These are phyloP conservation scores for Anticlea derivata DNA, from an alignment of 2,888 invertebrate species.

Conservation along the genomic window DNA sequence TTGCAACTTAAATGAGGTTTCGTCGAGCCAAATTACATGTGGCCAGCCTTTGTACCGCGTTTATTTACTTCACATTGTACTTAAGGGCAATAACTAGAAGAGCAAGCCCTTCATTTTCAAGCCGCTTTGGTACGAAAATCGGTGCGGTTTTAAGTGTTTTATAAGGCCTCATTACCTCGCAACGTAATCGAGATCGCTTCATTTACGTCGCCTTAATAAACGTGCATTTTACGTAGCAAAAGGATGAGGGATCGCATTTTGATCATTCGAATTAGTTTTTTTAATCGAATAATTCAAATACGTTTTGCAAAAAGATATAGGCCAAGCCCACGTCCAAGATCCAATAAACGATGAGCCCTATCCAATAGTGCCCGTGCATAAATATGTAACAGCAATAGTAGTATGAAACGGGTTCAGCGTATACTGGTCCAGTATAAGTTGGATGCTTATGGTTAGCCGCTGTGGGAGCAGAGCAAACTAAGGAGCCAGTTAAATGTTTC, in stretches of 20 bases:
- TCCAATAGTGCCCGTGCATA: slow-evolving; percentile 40
- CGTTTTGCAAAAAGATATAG: slow-evolving; percentile 38
- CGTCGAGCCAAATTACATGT: slow-evolving; percentile 78
- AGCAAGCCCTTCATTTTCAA: slow-evolving; percentile 69
- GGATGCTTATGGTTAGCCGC: slow-evolving; percentile 59
- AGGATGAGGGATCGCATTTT: slow-evolving; percentile 24
- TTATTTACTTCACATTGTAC: slow-evolving; percentile 82
- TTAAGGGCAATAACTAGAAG: slow-evolving; percentile 80
- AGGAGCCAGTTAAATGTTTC: slow-evolving; percentile 77
- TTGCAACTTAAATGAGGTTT: slow-evolving; percentile 76
- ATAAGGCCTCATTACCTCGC: slow-evolving; percentile 51
- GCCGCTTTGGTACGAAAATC: slow-evolving; percentile 65
- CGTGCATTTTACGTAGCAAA: slow-evolving; percentile 21
- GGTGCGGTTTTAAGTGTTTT: slow-evolving; percentile 60
- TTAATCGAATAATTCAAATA: slow-evolving; percentile 35
- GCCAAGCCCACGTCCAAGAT: slow-evolving; percentile 49
- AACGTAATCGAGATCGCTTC: slow-evolving; percentile 48
- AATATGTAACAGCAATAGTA: slow-evolving; percentile 37
- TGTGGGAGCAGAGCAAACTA: slow-evolving; percentile 64
- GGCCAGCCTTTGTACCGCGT: slow-evolving; percentile 68
- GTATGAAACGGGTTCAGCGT: slow-evolving; percentile 48
- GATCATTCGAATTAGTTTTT: slow-evolving; percentile 23
- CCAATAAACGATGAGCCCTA: slow-evolving; percentile 49
- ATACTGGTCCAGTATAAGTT: slow-evolving; percentile 54
- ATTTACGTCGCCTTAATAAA: slow-evolving; percentile 38